These are phyloP conservation scores for Hippolais icterina DNA, from an alignment of 2,113 vertebrate genomes.

Conservation along the genomic window DNA sequence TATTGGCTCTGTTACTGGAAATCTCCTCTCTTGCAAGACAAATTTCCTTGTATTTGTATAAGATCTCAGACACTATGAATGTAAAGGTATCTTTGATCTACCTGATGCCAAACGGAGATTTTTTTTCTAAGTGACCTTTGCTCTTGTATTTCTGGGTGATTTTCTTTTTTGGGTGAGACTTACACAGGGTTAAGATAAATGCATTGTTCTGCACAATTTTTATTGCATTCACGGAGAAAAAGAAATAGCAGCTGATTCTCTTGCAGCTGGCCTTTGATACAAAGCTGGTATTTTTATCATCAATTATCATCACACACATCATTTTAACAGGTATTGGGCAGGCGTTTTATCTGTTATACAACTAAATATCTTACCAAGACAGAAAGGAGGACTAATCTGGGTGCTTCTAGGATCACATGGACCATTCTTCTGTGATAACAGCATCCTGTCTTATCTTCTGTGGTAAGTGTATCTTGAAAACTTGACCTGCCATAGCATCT, in stretches of 20 bases:
- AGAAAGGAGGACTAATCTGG: not conserved
- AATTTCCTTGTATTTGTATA: not conserved
- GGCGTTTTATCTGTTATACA: not conserved
- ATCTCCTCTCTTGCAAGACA: not conserved
- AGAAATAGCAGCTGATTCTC: not conserved
- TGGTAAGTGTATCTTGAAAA: not conserved
- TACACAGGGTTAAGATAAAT: not conserved
- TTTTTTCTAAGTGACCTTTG: not conserved
- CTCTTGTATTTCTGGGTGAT: not conserved
- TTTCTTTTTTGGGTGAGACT: not conserved
- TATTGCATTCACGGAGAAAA: not conserved
- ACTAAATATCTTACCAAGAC: fast-evolving
- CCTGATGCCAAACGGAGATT: not conserved
- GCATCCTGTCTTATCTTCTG: not conserved
- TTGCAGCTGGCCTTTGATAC: not conserved
- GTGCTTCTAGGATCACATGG: not conserved
- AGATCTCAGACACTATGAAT: not conserved
- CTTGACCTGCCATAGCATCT: not conserved
- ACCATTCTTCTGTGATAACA: not conserved
- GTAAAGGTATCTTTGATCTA: not conserved
- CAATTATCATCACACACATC: not conserved
- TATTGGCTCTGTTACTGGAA: not conserved
- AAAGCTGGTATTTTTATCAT: not conserved
- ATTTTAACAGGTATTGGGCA: not conserved
- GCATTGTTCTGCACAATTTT: not conserved